phyloP scores from a whole-genome alignment of 2,113 vertebrate genomes.

The Illadopsis cleaveri region DNA sequence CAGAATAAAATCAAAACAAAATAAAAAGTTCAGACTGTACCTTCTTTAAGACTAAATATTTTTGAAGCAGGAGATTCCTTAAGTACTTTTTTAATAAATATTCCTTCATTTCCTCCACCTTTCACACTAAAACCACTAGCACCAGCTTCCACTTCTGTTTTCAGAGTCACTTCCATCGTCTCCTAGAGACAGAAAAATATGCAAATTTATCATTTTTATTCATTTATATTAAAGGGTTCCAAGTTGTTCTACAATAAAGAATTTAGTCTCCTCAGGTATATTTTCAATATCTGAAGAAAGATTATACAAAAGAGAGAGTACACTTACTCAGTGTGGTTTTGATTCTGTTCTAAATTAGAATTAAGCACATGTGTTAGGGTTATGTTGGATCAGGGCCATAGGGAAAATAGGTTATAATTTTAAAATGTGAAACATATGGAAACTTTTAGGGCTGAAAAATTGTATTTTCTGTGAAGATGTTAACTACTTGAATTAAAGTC shows the following conservation, averaged over 20 bases:
- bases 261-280: not conserved
- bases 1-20: not conserved
- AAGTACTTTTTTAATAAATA: slow-evolving; percentile 89
- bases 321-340: not conserved
- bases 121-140: slow-evolving; percentile 87
- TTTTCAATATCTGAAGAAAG: not conserved
- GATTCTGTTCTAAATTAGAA: not conserved
- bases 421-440: not conserved
- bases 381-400: not conserved
- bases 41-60: slow-evolving; percentile 87
- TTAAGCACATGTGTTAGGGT: not conserved
- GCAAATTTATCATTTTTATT: not conserved
- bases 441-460: not conserved
- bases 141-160: slow-evolving; percentile 84
- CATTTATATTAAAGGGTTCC: not conserved
- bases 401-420: not conserved
- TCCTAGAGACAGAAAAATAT: slow-evolving; percentile 38
- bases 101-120: slow-evolving; percentile 88
- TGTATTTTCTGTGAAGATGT: not conserved
- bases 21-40: slow-evolving; percentile 63
- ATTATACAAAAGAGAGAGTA: not conserved
- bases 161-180: slow-evolving; percentile 79
- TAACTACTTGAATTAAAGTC: not conserved
- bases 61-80: slow-evolving; percentile 89
- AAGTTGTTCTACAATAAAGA: not conserved